Conservation (phyloP, 2,797 vertebrate species). For the Pseudochirops corinnae region DNA sequence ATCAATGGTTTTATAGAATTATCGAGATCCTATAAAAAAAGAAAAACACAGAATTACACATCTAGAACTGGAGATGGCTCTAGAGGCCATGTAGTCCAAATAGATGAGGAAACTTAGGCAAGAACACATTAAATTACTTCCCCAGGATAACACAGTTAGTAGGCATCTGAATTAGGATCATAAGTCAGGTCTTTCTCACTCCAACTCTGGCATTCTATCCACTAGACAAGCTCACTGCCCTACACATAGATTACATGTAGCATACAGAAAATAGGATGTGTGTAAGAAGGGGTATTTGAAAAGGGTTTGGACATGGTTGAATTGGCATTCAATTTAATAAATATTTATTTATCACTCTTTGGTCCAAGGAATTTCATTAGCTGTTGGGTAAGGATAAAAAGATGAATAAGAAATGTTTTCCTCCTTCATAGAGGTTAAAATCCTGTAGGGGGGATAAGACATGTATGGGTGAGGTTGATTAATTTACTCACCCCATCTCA, state of each 20-base stretch:
- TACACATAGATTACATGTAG: not conserved
- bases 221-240: not conserved
- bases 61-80: not conserved
- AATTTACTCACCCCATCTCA: not conserved
- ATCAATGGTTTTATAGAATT: not conserved
- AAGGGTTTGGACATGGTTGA: not conserved
- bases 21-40: not conserved
- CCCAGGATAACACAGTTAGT: not conserved
- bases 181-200: not conserved
- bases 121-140: not conserved
- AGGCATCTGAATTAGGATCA: not conserved
- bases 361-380: not conserved
- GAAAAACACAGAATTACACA: not conserved
- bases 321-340: not conserved
- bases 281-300: not conserved
- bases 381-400: not conserved
- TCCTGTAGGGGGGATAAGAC: not conserved
- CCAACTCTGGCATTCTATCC: not conserved
- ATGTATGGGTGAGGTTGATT: not conserved
- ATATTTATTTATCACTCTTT: not conserved
- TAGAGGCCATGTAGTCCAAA: not conserved
- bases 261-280: not conserved
- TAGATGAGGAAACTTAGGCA: not conserved
- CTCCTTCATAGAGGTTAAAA: not conserved
- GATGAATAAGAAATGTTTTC: not conserved